phyloP scores from a whole-genome alignment of 2,888 invertebrate genomes.

The Scaptomyza caliginosa region DNA sequence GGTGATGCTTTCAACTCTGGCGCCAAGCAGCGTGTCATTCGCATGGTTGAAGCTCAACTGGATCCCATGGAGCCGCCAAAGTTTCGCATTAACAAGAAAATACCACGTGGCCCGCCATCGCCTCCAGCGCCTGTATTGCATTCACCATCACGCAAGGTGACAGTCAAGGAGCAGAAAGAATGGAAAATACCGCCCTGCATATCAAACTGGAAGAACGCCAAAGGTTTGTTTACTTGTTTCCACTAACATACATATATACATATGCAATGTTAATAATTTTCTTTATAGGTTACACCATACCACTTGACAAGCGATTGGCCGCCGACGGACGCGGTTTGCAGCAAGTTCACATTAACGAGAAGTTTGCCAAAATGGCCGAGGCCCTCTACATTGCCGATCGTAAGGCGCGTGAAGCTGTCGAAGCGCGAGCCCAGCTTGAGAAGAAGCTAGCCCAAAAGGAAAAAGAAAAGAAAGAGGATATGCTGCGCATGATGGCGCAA shows the following conservation, averaged over 20 bases:
- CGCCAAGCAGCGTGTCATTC: constrained; percentile 98
- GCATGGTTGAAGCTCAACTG: constrained; percentile 96
- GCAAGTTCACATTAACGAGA: constrained; percentile 99
- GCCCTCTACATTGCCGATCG: constrained; percentile 98
- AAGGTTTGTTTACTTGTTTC: constrained; percentile 83
- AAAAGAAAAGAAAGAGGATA: constrained; percentile 98
- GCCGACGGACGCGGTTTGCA: constrained; percentile 99
- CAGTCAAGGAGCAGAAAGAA: constrained; percentile 99
- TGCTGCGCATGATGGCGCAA: constrained; percentile 95
- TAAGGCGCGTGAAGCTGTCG: constrained; percentile 98
- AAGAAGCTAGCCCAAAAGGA: constrained; percentile 98
- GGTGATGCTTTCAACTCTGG: constrained; percentile 97
- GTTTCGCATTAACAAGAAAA: constrained; percentile 99
- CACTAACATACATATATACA: background rate
- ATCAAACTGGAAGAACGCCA: constrained; percentile 99
- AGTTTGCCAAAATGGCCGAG: constrained; percentile 99
- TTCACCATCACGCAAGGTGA: constrained; percentile 98
- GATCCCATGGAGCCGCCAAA: constrained; percentile 99
- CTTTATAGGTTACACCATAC: constrained; percentile 90
- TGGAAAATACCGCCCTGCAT: constrained; percentile 99
- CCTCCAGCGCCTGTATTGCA: constrained; percentile 99
- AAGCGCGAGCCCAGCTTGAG: constrained; percentile 97
- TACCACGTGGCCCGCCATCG: constrained; percentile 98
- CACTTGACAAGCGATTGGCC: constrained; percentile 97
- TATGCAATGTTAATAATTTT: background rate